phyloP scores from a whole-genome alignment of 2,797 vertebrate genomes.

The Gastrophryne carolinensis region DNA sequence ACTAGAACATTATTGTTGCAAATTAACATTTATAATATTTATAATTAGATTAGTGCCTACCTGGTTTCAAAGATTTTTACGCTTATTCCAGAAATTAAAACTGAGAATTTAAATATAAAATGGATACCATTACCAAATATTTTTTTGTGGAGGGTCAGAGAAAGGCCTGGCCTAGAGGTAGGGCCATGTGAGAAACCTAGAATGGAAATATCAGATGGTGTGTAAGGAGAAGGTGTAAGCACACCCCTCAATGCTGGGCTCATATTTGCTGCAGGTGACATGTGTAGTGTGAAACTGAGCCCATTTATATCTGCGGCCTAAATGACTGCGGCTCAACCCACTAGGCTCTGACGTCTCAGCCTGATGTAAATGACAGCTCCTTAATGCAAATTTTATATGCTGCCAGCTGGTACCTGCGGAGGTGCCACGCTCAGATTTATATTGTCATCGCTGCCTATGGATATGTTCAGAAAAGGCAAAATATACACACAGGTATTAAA shows the following conservation, averaged over 20 bases:
- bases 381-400: constrained; percentile 1
- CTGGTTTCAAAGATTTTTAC: too few species aligned
- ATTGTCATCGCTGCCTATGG: constrained; percentile 12
- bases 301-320: constrained; percentile 5
- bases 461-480: neutral
- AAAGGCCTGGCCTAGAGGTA: neutral
- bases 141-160: neutral
- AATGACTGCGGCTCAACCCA: neutral
- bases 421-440: constrained; percentile 20
- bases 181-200: neutral
- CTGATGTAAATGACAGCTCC: constrained; percentile 18
- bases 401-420: constrained; percentile 21
- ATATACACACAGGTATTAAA: neutral
- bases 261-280: constrained; percentile 17
- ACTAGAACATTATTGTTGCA: too few species aligned
- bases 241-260: neutral
- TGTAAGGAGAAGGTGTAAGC: constrained; percentile 27
- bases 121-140: too few species aligned
- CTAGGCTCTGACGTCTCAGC: neutral
- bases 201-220: constrained; percentile 18
- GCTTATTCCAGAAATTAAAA: too few species aligned
- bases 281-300: neutral
- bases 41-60: too few species aligned
- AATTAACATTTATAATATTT: too few species aligned
- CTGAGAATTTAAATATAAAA: too few species aligned